phyloP scores from a whole-genome alignment of 2,888 invertebrate species.

The Clostera curtula region DNA sequence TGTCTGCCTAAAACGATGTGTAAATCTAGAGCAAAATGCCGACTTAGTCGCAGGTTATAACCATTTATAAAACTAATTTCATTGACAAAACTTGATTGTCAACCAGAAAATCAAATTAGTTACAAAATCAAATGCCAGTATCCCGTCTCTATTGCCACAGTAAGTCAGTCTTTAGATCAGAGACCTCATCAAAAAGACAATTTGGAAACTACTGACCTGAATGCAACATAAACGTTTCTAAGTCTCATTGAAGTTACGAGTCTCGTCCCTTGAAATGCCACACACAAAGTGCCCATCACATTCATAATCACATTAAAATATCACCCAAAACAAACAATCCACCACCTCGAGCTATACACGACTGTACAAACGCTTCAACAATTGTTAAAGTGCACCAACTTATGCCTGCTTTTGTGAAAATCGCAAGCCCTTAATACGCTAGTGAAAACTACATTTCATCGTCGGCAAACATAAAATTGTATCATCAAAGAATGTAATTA shows the following conservation, averaged over 20 bases:
- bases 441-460: slow-evolving; percentile 8
- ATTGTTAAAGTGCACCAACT: slow-evolving; percentile 53
- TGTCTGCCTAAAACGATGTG: too few relatives aligned
- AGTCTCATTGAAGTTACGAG: too few relatives aligned
- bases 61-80: too few relatives aligned
- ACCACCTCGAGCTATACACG: slow-evolving; percentile 67
- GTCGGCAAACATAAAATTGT: slow-evolving; percentile 34
- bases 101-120: too few relatives aligned
- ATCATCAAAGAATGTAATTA: slow-evolving; percentile 50
- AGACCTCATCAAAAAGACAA: slow-evolving; percentile 1
- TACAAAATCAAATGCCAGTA: too few relatives aligned
- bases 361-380: slow-evolving; percentile 48
- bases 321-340: slow-evolving; percentile 62
- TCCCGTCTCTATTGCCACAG: too few relatives aligned
- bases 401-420: slow-evolving; percentile 24
- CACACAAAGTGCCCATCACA: slow-evolving; percentile 39
- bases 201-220: neutral
- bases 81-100: too few relatives aligned
- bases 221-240: too few relatives aligned
- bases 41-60: too few relatives aligned
- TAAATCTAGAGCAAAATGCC: too few relatives aligned
- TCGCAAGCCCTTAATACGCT: slow-evolving; percentile 11
- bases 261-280: slow-evolving; percentile 32
- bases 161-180: too few relatives aligned
- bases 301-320: slow-evolving; percentile 45